Evolutionary conservation across 2,797 vertebrate genomes (phyloP).

Genomic region (Oryzias sinensis): DNA sequence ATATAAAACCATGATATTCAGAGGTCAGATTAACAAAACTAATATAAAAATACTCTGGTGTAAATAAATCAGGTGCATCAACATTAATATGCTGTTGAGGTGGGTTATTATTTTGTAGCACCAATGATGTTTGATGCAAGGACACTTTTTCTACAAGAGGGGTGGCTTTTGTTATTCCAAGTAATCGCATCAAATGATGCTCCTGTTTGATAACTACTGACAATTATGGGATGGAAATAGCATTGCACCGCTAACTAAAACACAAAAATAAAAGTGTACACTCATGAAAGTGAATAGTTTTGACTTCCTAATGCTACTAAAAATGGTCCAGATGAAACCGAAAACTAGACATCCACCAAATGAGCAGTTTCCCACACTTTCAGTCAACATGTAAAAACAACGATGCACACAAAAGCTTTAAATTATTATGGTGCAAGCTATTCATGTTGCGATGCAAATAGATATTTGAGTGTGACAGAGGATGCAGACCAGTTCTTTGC

Average conservation of each 20-base stretch:
- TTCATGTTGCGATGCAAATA: conserved; percentile 30
- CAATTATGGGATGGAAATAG: conserved; percentile 27
- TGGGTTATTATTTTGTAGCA: conserved; percentile 52
- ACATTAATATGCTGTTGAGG: conserved; percentile 43
- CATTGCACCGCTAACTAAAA: conserved; percentile 23
- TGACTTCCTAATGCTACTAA: conserved; percentile 31
- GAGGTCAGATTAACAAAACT: conserved; percentile 44
- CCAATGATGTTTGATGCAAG: conserved; percentile 65
- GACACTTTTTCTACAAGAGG: conserved; percentile 61
- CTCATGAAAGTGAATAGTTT: conserved; percentile 35
- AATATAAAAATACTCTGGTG: conserved; percentile 73
- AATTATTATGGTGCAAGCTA: conserved; percentile 38
- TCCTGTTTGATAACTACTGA: conserved; percentile 26
- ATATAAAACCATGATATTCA: conserved; percentile 31
- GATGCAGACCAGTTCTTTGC: conserved; percentile 22
- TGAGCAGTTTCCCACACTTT: conserved; percentile 21
- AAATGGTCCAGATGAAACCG: conserved; percentile 29
- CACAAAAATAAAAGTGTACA: conserved; percentile 17
- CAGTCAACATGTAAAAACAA: conserved; percentile 19
- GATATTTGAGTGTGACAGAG: conserved; percentile 39
- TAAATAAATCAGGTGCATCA: conserved; percentile 66
- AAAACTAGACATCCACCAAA: conserved; percentile 1
- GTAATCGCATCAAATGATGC: conserved; percentile 31
- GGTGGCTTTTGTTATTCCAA: conserved; percentile 60
- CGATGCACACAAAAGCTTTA: conserved; percentile 27